These are phyloP conservation scores for Micrasema longulum DNA, from an alignment of 1,140 invertebrate species.

Conservation along the genomic window DNA sequence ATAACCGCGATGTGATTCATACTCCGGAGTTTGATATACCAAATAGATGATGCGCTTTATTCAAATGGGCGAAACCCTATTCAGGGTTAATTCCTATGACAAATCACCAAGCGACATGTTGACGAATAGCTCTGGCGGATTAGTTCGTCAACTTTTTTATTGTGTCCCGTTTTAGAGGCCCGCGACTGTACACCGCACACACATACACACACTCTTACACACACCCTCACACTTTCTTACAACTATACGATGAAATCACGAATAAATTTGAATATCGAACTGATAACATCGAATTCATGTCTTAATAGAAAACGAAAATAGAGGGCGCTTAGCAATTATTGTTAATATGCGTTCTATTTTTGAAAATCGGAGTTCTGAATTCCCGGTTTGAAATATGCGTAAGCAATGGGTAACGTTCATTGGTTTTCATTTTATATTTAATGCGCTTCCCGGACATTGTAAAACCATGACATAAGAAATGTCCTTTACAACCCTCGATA, in stretches of 20 bases:
- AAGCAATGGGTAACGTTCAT: too few species aligned
- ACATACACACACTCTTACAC: too few species aligned
- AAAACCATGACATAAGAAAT: too few species aligned
- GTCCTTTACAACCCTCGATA: too few species aligned
- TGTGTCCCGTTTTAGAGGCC: conserved; percentile 13
- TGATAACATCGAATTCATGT: conserved; percentile 35
- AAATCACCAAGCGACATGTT: conserved; percentile 53
- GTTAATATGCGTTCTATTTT: too few species aligned
- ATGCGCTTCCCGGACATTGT: too few species aligned
- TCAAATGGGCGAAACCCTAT: conserved; percentile 45
- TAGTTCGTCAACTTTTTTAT: conserved; percentile 45
- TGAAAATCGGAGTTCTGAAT: too few species aligned
- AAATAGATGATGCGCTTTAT: conserved; percentile 37
- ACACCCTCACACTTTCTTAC: conserved; percentile 7
- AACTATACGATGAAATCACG: conserved; percentile 32
- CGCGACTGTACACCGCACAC: conserved; percentile 4
- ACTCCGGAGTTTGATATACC: conserved; percentile 15
- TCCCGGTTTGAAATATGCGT: too few species aligned
- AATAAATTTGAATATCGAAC: conserved; percentile 47
- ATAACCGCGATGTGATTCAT: conserved; percentile 34
- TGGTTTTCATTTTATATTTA: too few species aligned
- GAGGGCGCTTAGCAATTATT: neutral
- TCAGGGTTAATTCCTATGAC: conserved; percentile 54
- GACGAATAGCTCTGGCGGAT: conserved; percentile 52
- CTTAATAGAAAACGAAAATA: conserved; percentile 7